These are phyloP conservation scores for Anguilla megastoma DNA, from an alignment of 2,797 vertebrate species.

Conservation along the genomic window DNA sequence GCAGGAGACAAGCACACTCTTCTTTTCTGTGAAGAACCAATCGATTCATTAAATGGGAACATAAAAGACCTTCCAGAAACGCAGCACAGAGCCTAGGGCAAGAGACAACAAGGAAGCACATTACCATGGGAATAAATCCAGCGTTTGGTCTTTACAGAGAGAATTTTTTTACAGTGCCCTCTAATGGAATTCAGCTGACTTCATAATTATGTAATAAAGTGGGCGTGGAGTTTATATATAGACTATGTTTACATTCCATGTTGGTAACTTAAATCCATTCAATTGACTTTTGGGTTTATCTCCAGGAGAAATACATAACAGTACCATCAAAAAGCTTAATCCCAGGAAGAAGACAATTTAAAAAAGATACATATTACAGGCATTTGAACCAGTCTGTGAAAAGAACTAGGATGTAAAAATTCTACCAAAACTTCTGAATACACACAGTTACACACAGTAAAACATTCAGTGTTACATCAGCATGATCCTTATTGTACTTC, in stretches of 20 bases:
- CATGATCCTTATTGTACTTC: too few relatives aligned
- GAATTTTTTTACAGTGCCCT: not conserved
- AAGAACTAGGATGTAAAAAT: not conserved
- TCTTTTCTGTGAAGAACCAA: constrained; percentile 49
- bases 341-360: not conserved
- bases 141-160: constrained; percentile 27
- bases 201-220: constrained; percentile 19
- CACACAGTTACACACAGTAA: too few relatives aligned
- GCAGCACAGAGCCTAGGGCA: constrained; percentile 39
- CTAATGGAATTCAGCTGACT: constrained; percentile 11
- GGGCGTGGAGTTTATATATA: not conserved
- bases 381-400: not conserved
- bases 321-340: not conserved
- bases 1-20: constrained; percentile 55
- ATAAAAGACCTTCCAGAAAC: constrained; percentile 43
- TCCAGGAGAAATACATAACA: not conserved
- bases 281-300: not conserved
- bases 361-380: not conserved
- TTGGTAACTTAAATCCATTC: not conserved
- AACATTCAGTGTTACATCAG: not conserved
- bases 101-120: constrained; percentile 43
- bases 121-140: constrained; percentile 4
- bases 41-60: constrained; percentile 30
- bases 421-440: not conserved
- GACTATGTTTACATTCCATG: not conserved